Percentiles rank a stretch among this genome's conserved stretches.
Conservation (phyloP, 1,140 invertebrate genomes). For the Drosophila trapezifrons region DNA sequence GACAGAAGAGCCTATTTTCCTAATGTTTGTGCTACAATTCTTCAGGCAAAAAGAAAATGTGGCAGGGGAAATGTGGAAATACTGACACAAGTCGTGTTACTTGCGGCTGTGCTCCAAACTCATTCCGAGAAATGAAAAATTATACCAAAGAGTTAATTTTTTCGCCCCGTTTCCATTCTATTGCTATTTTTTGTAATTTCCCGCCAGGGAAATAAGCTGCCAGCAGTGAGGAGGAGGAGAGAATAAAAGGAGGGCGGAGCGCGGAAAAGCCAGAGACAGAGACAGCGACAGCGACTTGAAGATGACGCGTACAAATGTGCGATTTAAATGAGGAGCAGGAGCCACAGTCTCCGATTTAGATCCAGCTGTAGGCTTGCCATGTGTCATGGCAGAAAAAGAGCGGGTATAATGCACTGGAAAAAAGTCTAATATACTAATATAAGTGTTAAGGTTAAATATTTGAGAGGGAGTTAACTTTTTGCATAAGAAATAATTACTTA, state of each 20-base stretch:
- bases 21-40: conserved; percentile 64
- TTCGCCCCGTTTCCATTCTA: conserved; percentile 37
- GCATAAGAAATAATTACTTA: no score
- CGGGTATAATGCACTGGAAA: conserved; percentile 6
- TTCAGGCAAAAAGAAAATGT: conserved; percentile 19
- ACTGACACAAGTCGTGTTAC: conserved; percentile 58
- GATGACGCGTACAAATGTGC: conserved; percentile 76
- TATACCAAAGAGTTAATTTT: conserved; percentile 80
- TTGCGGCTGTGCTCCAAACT: conserved; percentile 49
- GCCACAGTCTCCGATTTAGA: conserved; percentile 35
- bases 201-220: conserved; percentile 72
- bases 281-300: conserved; percentile 53
- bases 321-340: conserved; percentile 73
- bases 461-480: no score
- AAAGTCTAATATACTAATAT: no score
- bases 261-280: conserved; percentile 24
- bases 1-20: conserved; percentile 51
- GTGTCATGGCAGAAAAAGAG: conserved; percentile 46
- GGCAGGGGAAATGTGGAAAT: background rate
- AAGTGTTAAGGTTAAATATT: no score
- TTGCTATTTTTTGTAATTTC: conserved; percentile 38
- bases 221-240: conserved; percentile 51
- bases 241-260: background rate
- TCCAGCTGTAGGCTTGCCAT: conserved; percentile 45
- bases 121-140: conserved; percentile 81